These are phyloP conservation scores for Parotia lawesii DNA, from an alignment of 2,113 vertebrate species.

Conservation along the genomic window DNA sequence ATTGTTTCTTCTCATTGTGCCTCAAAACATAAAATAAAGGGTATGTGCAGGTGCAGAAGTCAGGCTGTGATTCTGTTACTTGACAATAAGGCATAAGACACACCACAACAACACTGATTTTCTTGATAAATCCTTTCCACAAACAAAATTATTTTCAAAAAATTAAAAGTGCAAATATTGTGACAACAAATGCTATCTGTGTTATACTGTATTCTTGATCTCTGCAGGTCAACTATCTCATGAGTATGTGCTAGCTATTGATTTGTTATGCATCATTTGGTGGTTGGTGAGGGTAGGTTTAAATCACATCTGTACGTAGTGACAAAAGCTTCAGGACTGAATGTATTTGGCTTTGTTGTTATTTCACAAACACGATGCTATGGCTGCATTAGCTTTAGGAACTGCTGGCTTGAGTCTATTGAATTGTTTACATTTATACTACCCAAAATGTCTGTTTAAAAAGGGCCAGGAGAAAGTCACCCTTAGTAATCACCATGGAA, in stretches of 20 bases:
- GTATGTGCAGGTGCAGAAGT: constrained; percentile 33
- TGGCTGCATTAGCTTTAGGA: neutral
- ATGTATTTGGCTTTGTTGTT: neutral
- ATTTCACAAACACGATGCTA: neutral
- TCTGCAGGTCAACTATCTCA: neutral
- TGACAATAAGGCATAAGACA: constrained; percentile 20
- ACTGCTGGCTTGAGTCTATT: neutral
- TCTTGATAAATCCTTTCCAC: neutral
- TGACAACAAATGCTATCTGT: neutral
- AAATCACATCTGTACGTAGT: neutral
- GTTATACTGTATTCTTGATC: neutral
- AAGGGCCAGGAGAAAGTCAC: constrained; percentile 2
- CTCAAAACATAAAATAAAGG: constrained; percentile 51
- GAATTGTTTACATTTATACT: constrained; percentile 32
- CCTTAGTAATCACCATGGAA: constrained; percentile 23
- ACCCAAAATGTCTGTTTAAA: constrained; percentile 12
- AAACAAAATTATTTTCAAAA: neutral
- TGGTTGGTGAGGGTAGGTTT: neutral
- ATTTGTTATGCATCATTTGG: neutral
- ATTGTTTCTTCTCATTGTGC: constrained; percentile 41
- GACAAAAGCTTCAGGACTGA: neutral
- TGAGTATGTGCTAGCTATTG: neutral
- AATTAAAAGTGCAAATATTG: neutral
- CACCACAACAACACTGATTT: neutral
- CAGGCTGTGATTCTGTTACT: neutral